Evolutionary conservation across 1,140 invertebrate genomes (phyloP), one percentile per base, ranked within the genome.

Genomic region (Archivesica marissinica): DNA sequence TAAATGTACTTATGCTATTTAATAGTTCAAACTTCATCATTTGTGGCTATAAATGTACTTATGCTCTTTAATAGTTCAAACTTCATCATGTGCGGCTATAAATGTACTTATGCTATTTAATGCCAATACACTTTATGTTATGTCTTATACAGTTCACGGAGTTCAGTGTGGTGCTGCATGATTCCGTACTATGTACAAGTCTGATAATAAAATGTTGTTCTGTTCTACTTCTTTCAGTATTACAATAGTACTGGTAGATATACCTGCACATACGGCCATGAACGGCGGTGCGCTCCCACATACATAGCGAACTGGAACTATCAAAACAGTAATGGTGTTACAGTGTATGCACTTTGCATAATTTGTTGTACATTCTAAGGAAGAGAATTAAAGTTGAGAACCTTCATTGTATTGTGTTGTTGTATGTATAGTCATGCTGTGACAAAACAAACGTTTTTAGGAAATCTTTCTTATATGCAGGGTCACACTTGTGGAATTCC

Each of bases 221-320:
- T 54, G 7, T 54, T 23, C n/a, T 54, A 54, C 3, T 38, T 11
- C 20, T 72, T 72, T 72, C 68, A 72, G 68, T 13, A 72, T 72
- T 25, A 72, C 68, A 15, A 72, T 72, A 50, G 68, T 47, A 47
- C 35, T 72, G 11, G 35, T 33, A 33, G 68, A 72, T 33, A 2
- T 72, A 30, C 39, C 68, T 7, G 68, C 41, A 17, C n/a, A 72
- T 41, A 72, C 30, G 25, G 68, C 68, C 13, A 47, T 72, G 38
- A 72, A 72, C n/a, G 68, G 68, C 28, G 20, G 41, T 7, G 68
- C 68, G 15, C 25, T 72, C 9, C n/a, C 61, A 28, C 3, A 25
- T 6, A 25, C 28, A 4, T 59, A 59, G n/a, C 1, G n/a, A n/a
- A n/a, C n/a, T n/a, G n/a, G n/a, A n/a, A n/a, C n/a, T n/a, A n/a